A percentile compares a stretch with the other conserved stretches of the same genome.
phyloP scores from a whole-genome alignment of 92 coral and sea anemone genomes.

The Parazoanthus darwini region DNA sequence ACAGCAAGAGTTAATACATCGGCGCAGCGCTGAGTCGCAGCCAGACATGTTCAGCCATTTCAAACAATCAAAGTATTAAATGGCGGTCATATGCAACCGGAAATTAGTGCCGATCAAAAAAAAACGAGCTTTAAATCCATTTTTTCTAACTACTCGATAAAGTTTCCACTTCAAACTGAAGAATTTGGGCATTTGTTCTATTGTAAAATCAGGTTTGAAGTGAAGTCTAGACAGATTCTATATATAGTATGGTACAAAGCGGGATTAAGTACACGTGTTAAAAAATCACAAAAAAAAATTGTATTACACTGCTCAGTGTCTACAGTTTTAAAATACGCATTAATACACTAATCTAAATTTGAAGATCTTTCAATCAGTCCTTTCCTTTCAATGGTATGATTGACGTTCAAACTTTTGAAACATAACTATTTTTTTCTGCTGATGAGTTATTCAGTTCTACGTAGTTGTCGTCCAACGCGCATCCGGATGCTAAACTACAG shows the following conservation, averaged over 20 bases:
- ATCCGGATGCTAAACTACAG: not conserved
- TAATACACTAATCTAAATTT: not conserved
- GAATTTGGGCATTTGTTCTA: not conserved
- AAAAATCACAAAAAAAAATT: not conserved
- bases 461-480: not conserved
- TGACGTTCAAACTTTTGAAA: not conserved
- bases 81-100: constrained; percentile 7
- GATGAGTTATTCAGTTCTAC: not conserved
- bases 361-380: not conserved
- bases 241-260: not conserved
- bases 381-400: too few relatives aligned
- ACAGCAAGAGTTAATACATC: not conserved
- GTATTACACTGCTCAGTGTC: too few relatives aligned
- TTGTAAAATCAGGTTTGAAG: too few relatives aligned
- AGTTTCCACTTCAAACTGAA: not conserved
- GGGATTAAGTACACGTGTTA: not conserved
- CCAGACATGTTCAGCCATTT: not conserved
- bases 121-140: not conserved
- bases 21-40: not conserved
- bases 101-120: not conserved
- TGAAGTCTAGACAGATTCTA: not conserved
- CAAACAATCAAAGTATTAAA: not conserved
- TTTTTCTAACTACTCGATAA: too few relatives aligned
- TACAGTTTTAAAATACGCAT: not conserved
- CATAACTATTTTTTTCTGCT: not conserved